phyloP scores from a whole-genome alignment of 2,888 invertebrate species.

The Allygus modestus region DNA sequence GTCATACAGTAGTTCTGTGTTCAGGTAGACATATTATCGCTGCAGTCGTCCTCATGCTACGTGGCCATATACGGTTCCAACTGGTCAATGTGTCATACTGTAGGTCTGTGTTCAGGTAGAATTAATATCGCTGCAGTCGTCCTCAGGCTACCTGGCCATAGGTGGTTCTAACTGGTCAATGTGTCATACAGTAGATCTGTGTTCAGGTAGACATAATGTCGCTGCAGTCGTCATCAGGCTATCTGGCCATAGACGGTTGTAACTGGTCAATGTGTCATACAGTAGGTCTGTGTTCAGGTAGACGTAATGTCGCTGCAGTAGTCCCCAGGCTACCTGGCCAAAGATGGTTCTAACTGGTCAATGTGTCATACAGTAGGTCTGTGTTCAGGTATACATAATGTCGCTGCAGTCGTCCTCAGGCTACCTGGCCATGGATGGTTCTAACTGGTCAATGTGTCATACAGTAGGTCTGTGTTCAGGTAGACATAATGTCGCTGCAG shows the following conservation, averaged over 20 bases:
- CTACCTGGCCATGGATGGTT: slow-evolving; percentile 81
- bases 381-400: slow-evolving; percentile 9
- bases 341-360: slow-evolving; percentile 88
- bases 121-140: neutral
- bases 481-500: neutral
- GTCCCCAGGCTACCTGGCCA: slow-evolving; percentile 74
- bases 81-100: too few species aligned
- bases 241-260: slow-evolving; percentile 82
- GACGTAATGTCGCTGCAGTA: neutral
- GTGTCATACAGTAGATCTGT: too few species aligned
- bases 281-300: too few species aligned
- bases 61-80: slow-evolving; percentile 85
- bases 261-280: too few species aligned
- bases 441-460: slow-evolving; percentile 91
- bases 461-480: too few species aligned
- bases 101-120: slow-evolving; percentile 15
- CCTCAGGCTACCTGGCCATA: slow-evolving; percentile 75
- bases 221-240: neutral
- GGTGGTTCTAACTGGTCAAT: slow-evolving; percentile 89
- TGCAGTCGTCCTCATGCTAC: neutral
- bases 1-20: too few species aligned
- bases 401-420: neutral
- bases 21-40: neutral
- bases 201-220: slow-evolving; percentile 9
- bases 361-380: too few species aligned